These are phyloP conservation scores for Loxodonta africana DNA, from an alignment of 2,113 vertebrate species.

Conservation along the genomic window DNA sequence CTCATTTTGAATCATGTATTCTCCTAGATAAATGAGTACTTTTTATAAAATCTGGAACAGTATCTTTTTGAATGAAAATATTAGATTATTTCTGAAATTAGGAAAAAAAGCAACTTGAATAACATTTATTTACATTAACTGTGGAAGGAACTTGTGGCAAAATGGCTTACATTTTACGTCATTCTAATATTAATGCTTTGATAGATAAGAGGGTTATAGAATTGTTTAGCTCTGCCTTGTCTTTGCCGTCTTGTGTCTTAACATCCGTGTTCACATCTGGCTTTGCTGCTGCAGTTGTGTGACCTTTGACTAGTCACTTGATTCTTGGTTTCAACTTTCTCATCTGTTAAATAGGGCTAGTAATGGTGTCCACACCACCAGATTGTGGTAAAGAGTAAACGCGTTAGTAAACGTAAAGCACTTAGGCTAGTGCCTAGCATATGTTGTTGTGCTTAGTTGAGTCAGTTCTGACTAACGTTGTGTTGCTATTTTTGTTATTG, in stretches of 20 bases:
- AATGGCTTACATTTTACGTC: not conserved
- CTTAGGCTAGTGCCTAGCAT: not conserved
- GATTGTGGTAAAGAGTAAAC: not conserved
- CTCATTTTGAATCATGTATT: conserved; percentile 40
- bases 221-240: not conserved
- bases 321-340: not conserved
- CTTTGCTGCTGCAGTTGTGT: not conserved
- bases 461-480: not conserved
- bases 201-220: not conserved
- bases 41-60: conserved; percentile 19
- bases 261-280: not conserved
- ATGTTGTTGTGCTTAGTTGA: not conserved
- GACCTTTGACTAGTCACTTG: not conserved
- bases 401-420: not conserved
- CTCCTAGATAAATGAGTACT: not conserved
- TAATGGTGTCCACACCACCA: too few species aligned
- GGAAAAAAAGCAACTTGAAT: not conserved
- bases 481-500: not conserved
- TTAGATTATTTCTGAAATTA: conserved; percentile 51
- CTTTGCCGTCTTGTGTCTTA: not conserved
- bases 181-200: not conserved
- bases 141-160: not conserved
- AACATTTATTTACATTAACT: not conserved
- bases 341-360: not conserved
- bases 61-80: conserved; percentile 36